Conservation (phyloP, 2,113 vertebrate species). For the Panurus biarmicus region DNA sequence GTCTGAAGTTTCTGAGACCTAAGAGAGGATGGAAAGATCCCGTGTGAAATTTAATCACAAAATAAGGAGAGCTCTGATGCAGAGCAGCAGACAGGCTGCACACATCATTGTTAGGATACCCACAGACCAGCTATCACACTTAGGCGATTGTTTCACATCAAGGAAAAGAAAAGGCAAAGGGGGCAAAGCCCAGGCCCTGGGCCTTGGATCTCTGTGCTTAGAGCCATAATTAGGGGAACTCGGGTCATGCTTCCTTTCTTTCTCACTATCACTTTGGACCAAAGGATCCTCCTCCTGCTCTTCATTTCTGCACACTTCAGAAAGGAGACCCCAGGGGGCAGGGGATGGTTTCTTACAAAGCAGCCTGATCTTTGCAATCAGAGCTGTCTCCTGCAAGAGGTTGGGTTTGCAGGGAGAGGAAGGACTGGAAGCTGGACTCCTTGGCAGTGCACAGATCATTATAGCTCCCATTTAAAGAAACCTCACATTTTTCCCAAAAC, state of each 20-base stretch:
- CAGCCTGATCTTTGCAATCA: background rate
- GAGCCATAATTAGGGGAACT: conserved; percentile 26
- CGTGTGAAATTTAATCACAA: background rate
- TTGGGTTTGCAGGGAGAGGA: background rate
- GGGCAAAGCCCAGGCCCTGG: background rate
- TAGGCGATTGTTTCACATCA: background rate
- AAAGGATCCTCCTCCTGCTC: conserved; percentile 45
- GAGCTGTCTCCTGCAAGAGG: background rate
- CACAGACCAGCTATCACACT: background rate
- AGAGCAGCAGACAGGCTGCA: background rate
- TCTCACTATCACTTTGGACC: conserved; percentile 12
- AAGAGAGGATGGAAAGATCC: background rate
- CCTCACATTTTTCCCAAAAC: background rate
- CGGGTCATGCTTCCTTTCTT: conserved; percentile 42
- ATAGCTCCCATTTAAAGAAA: background rate
- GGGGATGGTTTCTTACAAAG: conserved; percentile 7
- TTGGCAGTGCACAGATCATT: background rate
- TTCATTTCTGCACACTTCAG: conserved; percentile 44
- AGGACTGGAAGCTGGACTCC: background rate
- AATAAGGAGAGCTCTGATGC: background rate
- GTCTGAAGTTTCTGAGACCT: background rate
- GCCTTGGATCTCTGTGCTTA: background rate
- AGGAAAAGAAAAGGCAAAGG: background rate
- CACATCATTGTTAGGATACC: background rate
- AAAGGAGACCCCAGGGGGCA: conserved; percentile 35